phyloP scores from a whole-genome alignment of 2,797 vertebrate species.

The Pitangus sulphuratus region DNA sequence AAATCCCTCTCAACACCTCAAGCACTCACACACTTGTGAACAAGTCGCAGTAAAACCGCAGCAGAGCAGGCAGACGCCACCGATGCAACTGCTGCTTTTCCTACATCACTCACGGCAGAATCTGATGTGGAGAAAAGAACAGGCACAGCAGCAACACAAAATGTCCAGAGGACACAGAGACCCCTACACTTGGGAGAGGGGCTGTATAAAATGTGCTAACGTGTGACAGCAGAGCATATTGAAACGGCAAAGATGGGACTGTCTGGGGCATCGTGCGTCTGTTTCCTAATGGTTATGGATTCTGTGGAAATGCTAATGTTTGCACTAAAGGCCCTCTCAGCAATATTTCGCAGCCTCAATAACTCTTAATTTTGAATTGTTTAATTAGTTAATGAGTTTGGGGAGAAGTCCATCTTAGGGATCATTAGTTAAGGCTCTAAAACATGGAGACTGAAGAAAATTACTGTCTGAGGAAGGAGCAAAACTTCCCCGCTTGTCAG shows the following conservation, averaged over 20 bases:
- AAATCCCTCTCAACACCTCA: not conserved
- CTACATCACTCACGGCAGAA: not conserved
- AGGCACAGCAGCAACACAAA: not conserved
- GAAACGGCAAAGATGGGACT: not conserved
- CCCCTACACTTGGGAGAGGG: not conserved
- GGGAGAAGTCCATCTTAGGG: conserved; percentile 55
- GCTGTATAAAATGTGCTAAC: not conserved
- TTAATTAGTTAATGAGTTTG: conserved; percentile 66
- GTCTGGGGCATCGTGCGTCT: not conserved
- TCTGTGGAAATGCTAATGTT: conserved; percentile 36
- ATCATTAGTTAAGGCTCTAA: conserved; percentile 63
- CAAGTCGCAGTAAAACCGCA: not conserved
- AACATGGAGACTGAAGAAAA: conserved; percentile 30
- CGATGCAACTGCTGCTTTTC: not conserved
- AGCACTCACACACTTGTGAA: not conserved
- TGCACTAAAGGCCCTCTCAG: conserved; percentile 24
- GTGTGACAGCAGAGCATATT: not conserved
- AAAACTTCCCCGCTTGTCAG: conserved; percentile 21
- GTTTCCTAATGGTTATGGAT: conserved; percentile 13
- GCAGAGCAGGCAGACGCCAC: not conserved
- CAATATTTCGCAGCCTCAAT: conserved; percentile 42
- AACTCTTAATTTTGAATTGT: conserved; percentile 65
- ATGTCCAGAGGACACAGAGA: not conserved
- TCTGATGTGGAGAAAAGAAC: not conserved
- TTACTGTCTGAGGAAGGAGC: conserved; percentile 28